Percentiles rank a stretch among this genome's conserved stretches.
phyloP scores from a whole-genome alignment of 2,113 vertebrate species.

The Bambusicola thoracicus region DNA sequence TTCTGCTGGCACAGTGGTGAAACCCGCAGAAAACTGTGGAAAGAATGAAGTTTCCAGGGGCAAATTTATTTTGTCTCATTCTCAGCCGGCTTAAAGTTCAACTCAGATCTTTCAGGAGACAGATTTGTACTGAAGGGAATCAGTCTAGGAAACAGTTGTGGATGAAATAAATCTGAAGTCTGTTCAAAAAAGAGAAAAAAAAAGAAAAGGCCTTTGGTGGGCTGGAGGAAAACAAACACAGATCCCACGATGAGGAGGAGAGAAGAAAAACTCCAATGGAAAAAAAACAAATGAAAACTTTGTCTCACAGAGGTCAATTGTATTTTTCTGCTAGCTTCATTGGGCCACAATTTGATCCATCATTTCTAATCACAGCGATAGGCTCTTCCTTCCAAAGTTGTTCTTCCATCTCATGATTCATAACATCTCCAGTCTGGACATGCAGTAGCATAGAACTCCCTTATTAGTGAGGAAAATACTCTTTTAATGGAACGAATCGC shows the following conservation, averaged over 20 bases:
- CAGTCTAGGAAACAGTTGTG: constrained; percentile 31
- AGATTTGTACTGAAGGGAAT: neutral
- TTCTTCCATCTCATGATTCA: neutral
- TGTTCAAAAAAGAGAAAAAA: neutral
- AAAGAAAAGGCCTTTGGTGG: neutral
- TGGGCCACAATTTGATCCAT: neutral
- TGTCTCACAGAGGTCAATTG: neutral
- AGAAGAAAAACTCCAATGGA: constrained; percentile 4
- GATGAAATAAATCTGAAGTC: constrained; percentile 42
- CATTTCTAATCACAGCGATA: neutral
- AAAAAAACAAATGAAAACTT: neutral
- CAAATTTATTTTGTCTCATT: constrained; percentile 49
- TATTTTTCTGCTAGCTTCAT: neutral
- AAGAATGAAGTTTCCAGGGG: constrained; percentile 52
- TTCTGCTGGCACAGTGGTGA: neutral
- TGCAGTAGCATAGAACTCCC: constrained; percentile 14
- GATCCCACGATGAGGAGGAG: constrained; percentile 17
- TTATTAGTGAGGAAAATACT: constrained; percentile 18
- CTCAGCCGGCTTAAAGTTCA: constrained; percentile 33
- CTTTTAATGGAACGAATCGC: constrained; percentile 7
- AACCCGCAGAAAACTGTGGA: constrained; percentile 57
- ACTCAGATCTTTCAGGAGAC: constrained; percentile 5
- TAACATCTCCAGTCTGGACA: neutral
- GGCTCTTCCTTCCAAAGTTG: neutral
- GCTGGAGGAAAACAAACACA: constrained; percentile 51